These are phyloP conservation scores for Megalopta genalis DNA, from an alignment of 1,140 invertebrate species.

Conservation along the genomic window DNA sequence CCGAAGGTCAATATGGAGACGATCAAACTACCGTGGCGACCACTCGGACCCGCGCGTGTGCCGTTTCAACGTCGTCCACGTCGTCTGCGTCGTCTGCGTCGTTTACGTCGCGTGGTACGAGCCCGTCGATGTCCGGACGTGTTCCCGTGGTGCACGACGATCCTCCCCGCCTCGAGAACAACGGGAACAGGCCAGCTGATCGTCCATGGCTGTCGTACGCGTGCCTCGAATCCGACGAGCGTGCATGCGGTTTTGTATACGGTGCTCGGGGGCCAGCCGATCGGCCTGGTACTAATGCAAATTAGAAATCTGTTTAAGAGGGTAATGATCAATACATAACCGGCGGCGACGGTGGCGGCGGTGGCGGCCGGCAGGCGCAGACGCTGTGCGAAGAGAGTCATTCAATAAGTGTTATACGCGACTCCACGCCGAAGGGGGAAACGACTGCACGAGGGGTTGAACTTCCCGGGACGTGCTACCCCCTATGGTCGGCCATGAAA, in stretches of 20 bases:
- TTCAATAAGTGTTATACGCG: slow-evolving; percentile 72
- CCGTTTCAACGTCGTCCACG: too few relatives aligned
- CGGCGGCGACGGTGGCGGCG: slow-evolving; percentile 48
- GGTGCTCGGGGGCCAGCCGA: slow-evolving; percentile 50
- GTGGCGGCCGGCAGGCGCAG: slow-evolving; percentile 58
- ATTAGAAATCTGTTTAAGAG: slow-evolving; percentile 79
- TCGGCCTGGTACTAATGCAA: slow-evolving; percentile 72
- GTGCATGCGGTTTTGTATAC: slow-evolving; percentile 55
- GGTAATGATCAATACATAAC: slow-evolving; percentile 80
- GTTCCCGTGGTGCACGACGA: background rate
- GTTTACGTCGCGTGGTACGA: slow-evolving; percentile 1
- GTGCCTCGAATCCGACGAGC: slow-evolving; percentile 35
- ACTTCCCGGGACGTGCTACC: slow-evolving; percentile 72
- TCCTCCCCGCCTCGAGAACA: slow-evolving; percentile 19
- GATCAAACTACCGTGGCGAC: background rate
- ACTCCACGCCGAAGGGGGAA: slow-evolving; percentile 52
- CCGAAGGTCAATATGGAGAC: slow-evolving; percentile 39
- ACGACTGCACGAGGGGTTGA: slow-evolving; percentile 50
- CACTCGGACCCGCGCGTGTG: background rate
- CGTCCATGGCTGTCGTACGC: slow-evolving; percentile 24
- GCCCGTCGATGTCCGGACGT: slow-evolving; percentile 23
- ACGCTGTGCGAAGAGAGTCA: slow-evolving; percentile 65
- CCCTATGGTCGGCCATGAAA: slow-evolving; percentile 70
- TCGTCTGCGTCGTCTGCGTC: background rate
- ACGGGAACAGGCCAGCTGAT: slow-evolving; percentile 42